phyloP scores from a whole-genome alignment of 2,888 invertebrate species.

The Ganaspis brasiliensis region DNA sequence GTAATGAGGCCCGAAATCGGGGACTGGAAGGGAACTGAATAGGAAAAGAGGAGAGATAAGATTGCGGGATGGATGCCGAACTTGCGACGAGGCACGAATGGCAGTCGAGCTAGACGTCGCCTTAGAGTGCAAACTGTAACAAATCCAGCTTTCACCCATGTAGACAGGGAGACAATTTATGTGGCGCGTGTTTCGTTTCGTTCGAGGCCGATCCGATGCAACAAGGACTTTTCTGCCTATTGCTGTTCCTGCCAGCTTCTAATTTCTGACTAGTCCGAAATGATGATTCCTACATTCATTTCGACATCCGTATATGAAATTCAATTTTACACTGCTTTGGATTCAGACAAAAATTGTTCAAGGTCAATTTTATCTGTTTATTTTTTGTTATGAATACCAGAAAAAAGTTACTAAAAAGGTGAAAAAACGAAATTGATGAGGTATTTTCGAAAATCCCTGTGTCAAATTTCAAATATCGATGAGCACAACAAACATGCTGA shows the following conservation, averaged over 20 bases:
- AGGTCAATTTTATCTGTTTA: no score
- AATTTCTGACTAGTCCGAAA: background rate
- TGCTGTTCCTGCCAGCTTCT: constrained; percentile 57
- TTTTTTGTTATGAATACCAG: no score
- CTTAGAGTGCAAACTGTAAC: constrained; percentile 79
- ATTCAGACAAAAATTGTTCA: no score
- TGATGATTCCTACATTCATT: no score
- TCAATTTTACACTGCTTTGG: no score
- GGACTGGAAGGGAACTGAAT: background rate
- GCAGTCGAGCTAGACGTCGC: constrained; percentile 72
- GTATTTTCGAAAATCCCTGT: no score
- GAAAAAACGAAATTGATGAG: no score
- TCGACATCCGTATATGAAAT: no score
- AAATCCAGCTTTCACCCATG: constrained; percentile 80
- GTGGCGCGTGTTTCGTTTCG: constrained; percentile 78
- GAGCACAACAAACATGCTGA: no score
- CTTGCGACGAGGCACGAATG: constrained; percentile 52
- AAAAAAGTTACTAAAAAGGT: no score
- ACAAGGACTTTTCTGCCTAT: constrained; percentile 66
- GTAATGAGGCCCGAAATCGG: constrained; percentile 50
- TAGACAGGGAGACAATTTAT: constrained; percentile 80
- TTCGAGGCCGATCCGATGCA: constrained; percentile 69
- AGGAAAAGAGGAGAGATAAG: constrained; percentile 50
- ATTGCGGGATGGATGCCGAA: constrained; percentile 60
- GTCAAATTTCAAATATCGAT: no score